Evolutionary conservation across 2,797 vertebrate genomes (phyloP).

Genomic region (Scyliorhinus canicula): DNA sequence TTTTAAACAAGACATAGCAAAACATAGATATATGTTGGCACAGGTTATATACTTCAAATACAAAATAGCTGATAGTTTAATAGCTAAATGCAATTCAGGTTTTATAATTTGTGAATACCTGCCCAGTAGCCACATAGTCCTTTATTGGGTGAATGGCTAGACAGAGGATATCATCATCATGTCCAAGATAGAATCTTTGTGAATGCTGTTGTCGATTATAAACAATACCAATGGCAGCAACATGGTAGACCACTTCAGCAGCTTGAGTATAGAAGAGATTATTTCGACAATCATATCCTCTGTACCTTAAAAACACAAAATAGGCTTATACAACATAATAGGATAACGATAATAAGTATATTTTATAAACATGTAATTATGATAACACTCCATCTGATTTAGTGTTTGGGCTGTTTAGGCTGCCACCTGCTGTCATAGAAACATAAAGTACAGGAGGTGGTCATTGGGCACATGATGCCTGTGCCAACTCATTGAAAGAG

Average conservation of each 20-base stretch:
- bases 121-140: slow-evolving; percentile 82
- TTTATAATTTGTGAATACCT: slow-evolving; percentile 56
- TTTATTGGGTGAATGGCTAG: slow-evolving; percentile 82
- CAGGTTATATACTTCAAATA: not conserved
- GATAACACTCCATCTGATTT: not conserved
- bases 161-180: slow-evolving; percentile 88
- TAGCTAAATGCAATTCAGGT: not conserved
- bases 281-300: slow-evolving; percentile 89
- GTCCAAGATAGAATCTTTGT: slow-evolving; percentile 86
- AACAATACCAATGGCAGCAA: slow-evolving; percentile 77
- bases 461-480: not conserved
- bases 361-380: not conserved
- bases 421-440: not conserved
- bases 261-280: slow-evolving; percentile 89
- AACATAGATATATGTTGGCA: no score
- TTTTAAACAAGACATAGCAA: no score
- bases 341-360: not conserved
- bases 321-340: slow-evolving; percentile 1
- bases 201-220: slow-evolving; percentile 81
- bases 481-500: not conserved
- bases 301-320: slow-evolving; percentile 67
- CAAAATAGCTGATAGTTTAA: not conserved
- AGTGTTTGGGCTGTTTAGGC: not conserved
- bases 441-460: not conserved
- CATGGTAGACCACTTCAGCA: slow-evolving; percentile 86